Evolutionary conservation across 1,140 invertebrate genomes (phyloP), one percentile per base, ranked within the genome.

Genomic region (Diabrotica virgifera): DNA sequence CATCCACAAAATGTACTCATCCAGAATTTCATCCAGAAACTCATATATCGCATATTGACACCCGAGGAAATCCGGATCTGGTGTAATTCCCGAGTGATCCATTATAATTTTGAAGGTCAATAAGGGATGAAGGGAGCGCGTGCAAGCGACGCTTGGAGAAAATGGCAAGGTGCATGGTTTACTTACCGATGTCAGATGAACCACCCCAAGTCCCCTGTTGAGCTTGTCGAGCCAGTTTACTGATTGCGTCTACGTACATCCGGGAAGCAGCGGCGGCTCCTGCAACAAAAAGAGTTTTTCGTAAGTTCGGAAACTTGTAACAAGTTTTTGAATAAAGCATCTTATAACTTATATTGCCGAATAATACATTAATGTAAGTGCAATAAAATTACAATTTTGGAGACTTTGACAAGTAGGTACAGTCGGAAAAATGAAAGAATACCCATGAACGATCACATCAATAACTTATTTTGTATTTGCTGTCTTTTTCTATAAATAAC

Each of bases 131-230:
- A 50, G 13, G 9, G 38, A 6, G 8, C 40, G 40, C 40, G 58
- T 37, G 37, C 46, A 59, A 59, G 50, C 56, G 38, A 40, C 50
- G 24, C 12, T 12, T 4, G 53, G n/a, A 7, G 14, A 37, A 63
- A 57, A 63, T n/a, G 57, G 35, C 10, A 59, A 63, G 64, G 12
- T 53, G 37, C 60, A 62, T 37, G 37, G 58, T 62, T 38, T 54
- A 75, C 86, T 90, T 84, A 94, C 93, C 92, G 71, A 95, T 92
- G 86, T 95, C 93, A 69, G 90, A 87, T 69, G 91, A 93, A 78
- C 91, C 92, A 73, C 91, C 92, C 89, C 90, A 91, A 64, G 90
- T 91, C 51, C 89, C 90, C 77, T 94, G 90, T 80, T 94, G 92
- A 61, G 92, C 92, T 77, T 94, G 92, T 70, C 89, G 83, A 37